Evolutionary conservation across 2,888 invertebrate genomes (phyloP), one percentile per base, ranked within the genome.

Genomic region (Leucoma salicis): DNA sequence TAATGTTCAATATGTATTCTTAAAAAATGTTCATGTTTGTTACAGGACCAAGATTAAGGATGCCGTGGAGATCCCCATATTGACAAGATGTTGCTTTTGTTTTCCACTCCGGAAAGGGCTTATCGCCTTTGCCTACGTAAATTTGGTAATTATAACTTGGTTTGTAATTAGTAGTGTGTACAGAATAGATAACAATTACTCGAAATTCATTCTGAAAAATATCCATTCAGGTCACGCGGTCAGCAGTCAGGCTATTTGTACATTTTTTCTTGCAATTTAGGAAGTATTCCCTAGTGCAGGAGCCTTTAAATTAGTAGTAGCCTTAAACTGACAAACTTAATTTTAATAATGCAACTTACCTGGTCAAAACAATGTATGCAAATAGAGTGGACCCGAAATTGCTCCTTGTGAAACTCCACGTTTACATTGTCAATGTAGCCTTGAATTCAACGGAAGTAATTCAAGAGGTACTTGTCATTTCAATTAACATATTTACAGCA

Each of bases 31-130:
- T n/a, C n/a, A n/a, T n/a, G n/a, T n/a, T 2, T 42, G 49, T 79
- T 82, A 3, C 83, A 89, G 88, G 57, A 74, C 78, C 49, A 89
- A 85, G 63, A 80, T 89, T 42, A 70, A 66, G 58, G 70, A 81
- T 38, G 68, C 84, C 1, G 69, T 89, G 32, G 88, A 89, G 57
- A 82, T 88, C 31, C 88, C 88, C 0, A 67, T 87, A 25, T 61
- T 89, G 18, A 86, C 87, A 62, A 66, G 77, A 83, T 89, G 88
- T 55, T 89, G 88, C 54, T 84, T 89, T 64, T 89, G 88, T 52
- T 79, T 87, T 27, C 88, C 88, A 0, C 56, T 88, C 14, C 59
- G 88, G 48, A 81, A 73, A 48, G 88, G 88, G 1, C 82, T 89
- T 15, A 81, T 89, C 28, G 73, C 81, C 37, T 85, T 86, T 50